Base-by-base conservation (phyloP, 2,888 invertebrate species). In the Acrobasis suavella region DNA sequence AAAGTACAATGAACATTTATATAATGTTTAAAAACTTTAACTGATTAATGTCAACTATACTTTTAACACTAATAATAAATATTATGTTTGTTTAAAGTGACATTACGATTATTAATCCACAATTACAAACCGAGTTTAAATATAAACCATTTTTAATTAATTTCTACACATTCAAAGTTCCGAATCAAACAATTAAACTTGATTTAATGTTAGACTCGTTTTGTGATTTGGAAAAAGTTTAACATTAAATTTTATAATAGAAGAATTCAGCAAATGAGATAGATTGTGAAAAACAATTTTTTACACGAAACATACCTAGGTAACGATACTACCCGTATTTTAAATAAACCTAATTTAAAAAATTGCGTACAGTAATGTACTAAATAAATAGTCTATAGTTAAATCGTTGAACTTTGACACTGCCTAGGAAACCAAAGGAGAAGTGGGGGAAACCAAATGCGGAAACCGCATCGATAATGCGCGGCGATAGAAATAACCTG, bases 71-170 rank as follows among this genome's bases (percentile, higher is more conserved):
- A 82, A 80, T 80, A 80, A 78, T 80, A 78, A 73, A 78, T 80
- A 78, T 73, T 71, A 71, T 71, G 69, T 14, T 75, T 74, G 73
- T 83, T 78, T 74, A 74, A 76, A 82, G 83, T 85, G 88, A 87
- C 89, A 84, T 87, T 87, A 87, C 83, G 72, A 69, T 67, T 70
- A 70, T 64, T 65, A 65, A 14, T 17, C 39, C 42, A 17, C 7
- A 56, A 39, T 39, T 42, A 46, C 63, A 63, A 65, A 64, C 58
- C 54, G 56, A 50, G 32, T 9, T 58, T 46, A 32, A 59, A 37
- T 16, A 39, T 16, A n/a, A 42, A 9, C 14, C n/a, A 46, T n/a
- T 2, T 46, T 46, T 14, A 14, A 46, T n/a, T 46, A 14, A 46
- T 14, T 42, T 46, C 46, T 46, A 6, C 10, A 6, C n/a, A 46